Base-by-base conservation (phyloP, 2,113 vertebrate genomes). In the Oncorhynchus tshawytscha region DNA sequence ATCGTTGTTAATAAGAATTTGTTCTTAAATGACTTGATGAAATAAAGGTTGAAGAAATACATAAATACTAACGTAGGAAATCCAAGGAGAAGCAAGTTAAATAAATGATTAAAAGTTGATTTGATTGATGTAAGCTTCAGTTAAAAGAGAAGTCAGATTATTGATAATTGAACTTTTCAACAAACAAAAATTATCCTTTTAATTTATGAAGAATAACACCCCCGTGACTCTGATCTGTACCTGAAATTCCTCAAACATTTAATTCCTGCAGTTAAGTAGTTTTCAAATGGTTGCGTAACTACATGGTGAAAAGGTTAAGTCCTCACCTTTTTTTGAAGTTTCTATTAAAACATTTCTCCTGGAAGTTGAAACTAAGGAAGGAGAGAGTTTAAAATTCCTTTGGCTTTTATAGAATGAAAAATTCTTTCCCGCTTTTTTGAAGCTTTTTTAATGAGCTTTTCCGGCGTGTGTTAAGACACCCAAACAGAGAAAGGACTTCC, bases 401-500 rank as follows among this genome's bases (percentile, higher is more conserved):
- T 15, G 24, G 15, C 72, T 78, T 70, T 83, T 5, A 69, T 60
- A 81, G 74, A 73, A 78, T 70, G 75, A 88, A 87, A 84, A 88
- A 83, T 78, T 83, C 78, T 49, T 82, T 71, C 67, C 64, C 39
- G 75, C 22, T 80, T 82, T 87, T 86, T 87, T 86, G 73, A 85
- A 86, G 83, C 85, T 87, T 89, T 92, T 92, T 90, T 89, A 92
- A 93, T 93, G 89, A 93, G 89, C 76, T 92, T 92, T 92, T 89
- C 82, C 86, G 88, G 86, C 78, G 80, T 81, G 88, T 89, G 89
- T 88, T 92, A 90, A 91, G 89, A 92, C 89, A 91, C 85, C 85
- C 81, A 91, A 93, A 93, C 82, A 91, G 81, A 88, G 86, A 92
- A 89, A 91, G 83, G 76, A 92, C 91, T 93, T 94, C 92, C 93